These are phyloP conservation scores for Tortricodes alternella DNA, from an alignment of 2,888 invertebrate species.

Conservation along the genomic window DNA sequence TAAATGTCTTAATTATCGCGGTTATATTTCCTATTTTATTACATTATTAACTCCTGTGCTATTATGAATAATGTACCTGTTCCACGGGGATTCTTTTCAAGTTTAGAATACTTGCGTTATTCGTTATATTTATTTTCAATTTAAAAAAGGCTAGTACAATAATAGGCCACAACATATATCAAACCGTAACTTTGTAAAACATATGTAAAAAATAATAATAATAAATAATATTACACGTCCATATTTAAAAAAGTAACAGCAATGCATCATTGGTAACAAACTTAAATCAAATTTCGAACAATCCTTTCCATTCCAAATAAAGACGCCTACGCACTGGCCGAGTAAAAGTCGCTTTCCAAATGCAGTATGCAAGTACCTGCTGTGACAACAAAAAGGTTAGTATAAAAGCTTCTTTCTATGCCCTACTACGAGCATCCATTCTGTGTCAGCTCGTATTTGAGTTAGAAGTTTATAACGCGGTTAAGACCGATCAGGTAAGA, in stretches of 20 bases:
- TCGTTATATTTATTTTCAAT: too few relatives aligned
- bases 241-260: conserved; percentile 49
- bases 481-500: background rate
- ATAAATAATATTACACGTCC: conserved; percentile 32
- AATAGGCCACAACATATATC: conserved; percentile 31
- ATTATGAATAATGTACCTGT: too few relatives aligned
- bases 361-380: conserved; percentile 44
- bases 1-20: background rate
- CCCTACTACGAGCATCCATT: conserved; percentile 7
- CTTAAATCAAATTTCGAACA: conserved; percentile 52
- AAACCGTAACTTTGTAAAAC: conserved; percentile 20
- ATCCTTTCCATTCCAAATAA: conserved; percentile 60
- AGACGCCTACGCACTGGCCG: conserved; percentile 61
- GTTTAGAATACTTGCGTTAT: too few relatives aligned
- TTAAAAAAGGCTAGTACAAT: background rate
- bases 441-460: conserved; percentile 13
- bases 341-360: conserved; percentile 74
- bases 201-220: too few relatives aligned
- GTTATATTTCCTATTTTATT: background rate
- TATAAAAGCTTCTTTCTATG: conserved; percentile 24
- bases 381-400: conserved; percentile 26
- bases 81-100: too few relatives aligned
- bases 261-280: conserved; percentile 58
- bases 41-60: too few relatives aligned
- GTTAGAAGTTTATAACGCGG: conserved; percentile 1